Conservation (phyloP, 2,888 invertebrate genomes). For the Ceratothoa steindachneri region DNA sequence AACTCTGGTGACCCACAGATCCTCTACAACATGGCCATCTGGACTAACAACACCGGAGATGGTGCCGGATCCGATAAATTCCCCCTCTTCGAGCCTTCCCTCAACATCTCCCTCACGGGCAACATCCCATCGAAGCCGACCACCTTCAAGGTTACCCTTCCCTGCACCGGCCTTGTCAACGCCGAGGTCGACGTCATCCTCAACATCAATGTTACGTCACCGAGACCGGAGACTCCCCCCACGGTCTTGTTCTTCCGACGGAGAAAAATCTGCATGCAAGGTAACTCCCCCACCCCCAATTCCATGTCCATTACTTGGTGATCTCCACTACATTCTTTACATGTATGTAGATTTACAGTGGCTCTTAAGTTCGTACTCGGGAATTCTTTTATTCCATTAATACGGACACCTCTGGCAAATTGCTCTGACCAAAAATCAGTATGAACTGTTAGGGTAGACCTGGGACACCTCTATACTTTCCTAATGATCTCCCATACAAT, state of each 20-base stretch:
- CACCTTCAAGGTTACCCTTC: constrained; percentile 44
- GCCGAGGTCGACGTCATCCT: constrained; percentile 43
- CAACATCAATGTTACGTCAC: constrained; percentile 46
- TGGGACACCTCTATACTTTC: too few relatives aligned
- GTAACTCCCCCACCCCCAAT: too few relatives aligned
- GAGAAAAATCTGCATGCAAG: constrained; percentile 43
- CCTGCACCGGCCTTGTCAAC: constrained; percentile 39
- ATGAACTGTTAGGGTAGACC: too few relatives aligned
- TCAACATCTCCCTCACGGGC: constrained; percentile 44
- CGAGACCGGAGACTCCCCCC: constrained; percentile 34
- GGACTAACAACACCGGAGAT: constrained; percentile 36
- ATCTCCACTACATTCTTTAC: too few relatives aligned
- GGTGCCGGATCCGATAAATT: background rate
- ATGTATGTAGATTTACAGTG: too few relatives aligned
- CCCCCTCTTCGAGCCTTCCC: constrained; percentile 31
- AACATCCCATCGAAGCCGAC: constrained; percentile 28
- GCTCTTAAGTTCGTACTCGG: too few relatives aligned
- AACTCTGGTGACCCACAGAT: constrained; percentile 22
- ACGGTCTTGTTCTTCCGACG: constrained; percentile 40
- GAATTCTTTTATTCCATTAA: too few relatives aligned
- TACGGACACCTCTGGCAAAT: too few relatives aligned
- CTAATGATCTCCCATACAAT: too few relatives aligned
- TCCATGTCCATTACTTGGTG: too few relatives aligned
- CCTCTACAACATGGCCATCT: constrained; percentile 43
- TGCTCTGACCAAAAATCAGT: too few relatives aligned